Conservation (phyloP, 2,797 vertebrate genomes). For the Odontamblyopus lacepedii region DNA sequence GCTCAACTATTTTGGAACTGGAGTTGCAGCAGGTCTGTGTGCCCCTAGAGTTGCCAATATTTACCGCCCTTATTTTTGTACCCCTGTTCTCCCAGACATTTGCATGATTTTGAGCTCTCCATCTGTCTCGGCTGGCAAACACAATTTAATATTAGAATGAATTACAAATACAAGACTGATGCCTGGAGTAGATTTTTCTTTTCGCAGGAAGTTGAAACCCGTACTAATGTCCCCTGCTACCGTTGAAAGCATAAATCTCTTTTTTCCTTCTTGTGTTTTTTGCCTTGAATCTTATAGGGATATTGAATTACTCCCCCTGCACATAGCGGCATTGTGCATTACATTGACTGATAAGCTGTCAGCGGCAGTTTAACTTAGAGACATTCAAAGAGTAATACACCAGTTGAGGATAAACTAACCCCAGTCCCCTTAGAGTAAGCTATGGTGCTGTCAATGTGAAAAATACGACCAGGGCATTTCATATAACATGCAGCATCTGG, state of each 20-base stretch:
- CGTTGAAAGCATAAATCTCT: slow-evolving; percentile 77
- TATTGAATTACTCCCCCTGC: slow-evolving; percentile 85
- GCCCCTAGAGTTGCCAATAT: slow-evolving; percentile 51
- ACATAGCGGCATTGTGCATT: slow-evolving; percentile 82
- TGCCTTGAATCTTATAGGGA: slow-evolving; percentile 85
- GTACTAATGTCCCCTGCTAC: slow-evolving; percentile 73
- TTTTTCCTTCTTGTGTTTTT: slow-evolving; percentile 71
- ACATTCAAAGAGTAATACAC: slow-evolving; percentile 82
- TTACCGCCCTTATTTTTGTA: slow-evolving; percentile 57
- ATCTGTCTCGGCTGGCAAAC: slow-evolving; percentile 72
- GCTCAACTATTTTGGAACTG: neutral
- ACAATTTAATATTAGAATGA: slow-evolving; percentile 78
- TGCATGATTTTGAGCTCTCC: slow-evolving; percentile 59
- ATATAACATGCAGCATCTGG: slow-evolving; percentile 76
- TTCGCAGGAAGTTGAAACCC: slow-evolving; percentile 67
- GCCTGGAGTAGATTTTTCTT: slow-evolving; percentile 69
- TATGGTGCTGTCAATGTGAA: slow-evolving; percentile 71
- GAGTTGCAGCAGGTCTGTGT: neutral
- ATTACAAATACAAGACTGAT: slow-evolving; percentile 73
- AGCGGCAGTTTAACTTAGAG: slow-evolving; percentile 82
- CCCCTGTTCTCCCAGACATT: slow-evolving; percentile 48
- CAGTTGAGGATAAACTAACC: slow-evolving; percentile 77
- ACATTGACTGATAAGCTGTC: slow-evolving; percentile 87
- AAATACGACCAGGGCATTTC: slow-evolving; percentile 73
- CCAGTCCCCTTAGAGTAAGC: slow-evolving; percentile 75